Base-by-base conservation (phyloP, 2,113 vertebrate genomes). In the Oryzias woworae region DNA sequence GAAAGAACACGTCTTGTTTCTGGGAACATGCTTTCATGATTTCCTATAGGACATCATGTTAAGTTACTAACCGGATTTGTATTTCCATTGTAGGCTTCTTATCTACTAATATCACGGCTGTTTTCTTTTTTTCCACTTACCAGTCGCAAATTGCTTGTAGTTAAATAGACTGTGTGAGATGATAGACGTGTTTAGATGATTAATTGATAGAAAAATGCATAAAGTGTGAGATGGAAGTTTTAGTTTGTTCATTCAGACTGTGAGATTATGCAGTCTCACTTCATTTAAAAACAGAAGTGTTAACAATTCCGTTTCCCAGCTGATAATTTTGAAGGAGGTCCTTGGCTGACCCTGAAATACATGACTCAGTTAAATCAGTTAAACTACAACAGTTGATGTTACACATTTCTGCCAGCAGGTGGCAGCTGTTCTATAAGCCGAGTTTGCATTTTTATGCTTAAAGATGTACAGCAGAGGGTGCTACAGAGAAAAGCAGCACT, bases 351-450 rank as follows among this genome's bases (percentile, higher is more conserved):
- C 23, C 18, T 17, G 20, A 48, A 61, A 51, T 23, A n/a, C 49
- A 43, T 62, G 60, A 22, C 14, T 4, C 16, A 47, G 2, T 50
- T 13, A 20, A 20, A 31, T 20, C 12, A 5, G 31, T 7, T 36
- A 8, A 36, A 7, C 31, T 36, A 36, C 31, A 7, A 36, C 31
- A 36, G 31, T 10, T 7, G 12, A 12, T 36, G 12, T 12, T 36
- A 36, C 64, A 56, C 20, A 53, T 28, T 5, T 1, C 12, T 56
- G 26, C 65, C 80, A 70, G 47, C 49, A 81, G 79, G 70, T 66
- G 80, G 82, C 80, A 79, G 64, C 20, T 51, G 18, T 36, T 3
- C 10, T 15, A 7, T 1, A 18, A 18, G 18, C 15, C 6, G 46
- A 8, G 18, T 17, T 18, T 18, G 46, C 17, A n/a, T 47, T 5